Conservation (phyloP, 2,797 vertebrate genomes). For the Amphiprion clarkii region DNA sequence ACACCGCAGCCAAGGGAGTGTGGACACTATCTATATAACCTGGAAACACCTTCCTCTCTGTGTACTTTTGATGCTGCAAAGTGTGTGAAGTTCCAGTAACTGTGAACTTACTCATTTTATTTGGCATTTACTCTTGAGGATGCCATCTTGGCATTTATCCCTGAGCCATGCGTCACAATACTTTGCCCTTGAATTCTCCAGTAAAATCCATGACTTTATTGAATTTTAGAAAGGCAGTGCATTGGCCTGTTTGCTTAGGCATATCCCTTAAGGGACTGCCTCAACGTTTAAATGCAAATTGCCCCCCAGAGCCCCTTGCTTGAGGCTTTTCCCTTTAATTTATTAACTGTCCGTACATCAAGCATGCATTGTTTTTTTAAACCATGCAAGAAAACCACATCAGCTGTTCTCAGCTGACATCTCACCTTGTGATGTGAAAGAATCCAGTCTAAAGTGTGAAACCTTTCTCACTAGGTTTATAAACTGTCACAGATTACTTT, state of each 20-base stretch:
- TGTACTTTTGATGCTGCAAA: background rate
- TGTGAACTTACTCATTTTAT: constrained; percentile 33
- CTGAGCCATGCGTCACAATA: constrained; percentile 49
- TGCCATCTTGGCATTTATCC: constrained; percentile 53
- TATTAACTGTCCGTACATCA: too few species aligned
- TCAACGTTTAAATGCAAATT: background rate
- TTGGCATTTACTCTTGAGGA: constrained; percentile 54
- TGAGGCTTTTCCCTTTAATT: too few species aligned
- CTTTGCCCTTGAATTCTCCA: constrained; percentile 31
- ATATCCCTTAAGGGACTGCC: background rate
- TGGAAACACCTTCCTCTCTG: constrained; percentile 4
- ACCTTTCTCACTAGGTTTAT: background rate
- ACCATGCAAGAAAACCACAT: background rate
- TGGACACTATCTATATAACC: background rate
- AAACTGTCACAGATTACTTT: background rate
- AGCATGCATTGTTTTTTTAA: too few species aligned
- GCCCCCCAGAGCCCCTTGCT: background rate
- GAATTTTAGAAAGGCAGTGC: constrained; percentile 10
- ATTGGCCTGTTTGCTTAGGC: background rate
- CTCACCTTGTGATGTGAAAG: background rate
- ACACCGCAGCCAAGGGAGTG: background rate
- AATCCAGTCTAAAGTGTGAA: background rate
- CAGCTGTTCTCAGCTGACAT: background rate
- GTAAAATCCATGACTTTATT: constrained; percentile 44
- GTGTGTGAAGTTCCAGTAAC: constrained; percentile 11